Evolutionary conservation across 1,140 invertebrate genomes (phyloP), one percentile per base, ranked within the genome.

Genomic region (Sinonovacula constricta): DNA sequence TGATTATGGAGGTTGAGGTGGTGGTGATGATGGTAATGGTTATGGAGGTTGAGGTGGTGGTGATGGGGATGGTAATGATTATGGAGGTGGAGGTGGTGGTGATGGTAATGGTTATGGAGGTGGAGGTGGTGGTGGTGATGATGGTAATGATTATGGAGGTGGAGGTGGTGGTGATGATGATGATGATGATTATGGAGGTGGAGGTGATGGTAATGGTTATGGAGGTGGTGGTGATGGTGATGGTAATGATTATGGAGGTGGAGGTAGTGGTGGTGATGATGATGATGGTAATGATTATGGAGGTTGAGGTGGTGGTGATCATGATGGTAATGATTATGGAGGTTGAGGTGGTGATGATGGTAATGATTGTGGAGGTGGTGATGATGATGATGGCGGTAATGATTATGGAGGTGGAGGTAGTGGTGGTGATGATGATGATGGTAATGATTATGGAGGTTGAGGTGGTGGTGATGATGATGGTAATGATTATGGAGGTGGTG

Each of bases 141-240:
- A 26, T 59, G 56, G 56, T 12, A 26, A 12, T 12, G 56, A 18
- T 24, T 7, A 22, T 10, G 34, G 10, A 14, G 15, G 15, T 14
- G 26, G 14, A 7, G 30, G 60, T 7, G 12, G 24, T 7, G 60
- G 30, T 31, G 14, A 31, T 7, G 30, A 14, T 30, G 30, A 31
- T 7, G 12, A 14, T 7, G n/a, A n/a, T n/a, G n/a, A n/a, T n/a
- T n/a, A n/a, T n/a, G n/a, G n/a, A n/a, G n/a, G n/a, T n/a, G n/a
- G n/a, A n/a, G n/a, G n/a, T n/a, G n/a, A n/a, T n/a, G n/a, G n/a
- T n/a, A n/a, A n/a, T n/a, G n/a, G n/a, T 12, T 7, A 18, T 10
- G 36, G 18, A 53, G 65, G 65, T 49, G 45, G 45, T 49, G 45
- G 45, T 49, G 45, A n/a, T 49, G 45, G 45, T 49, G 45, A n/a